These are phyloP conservation scores for Syndactyla subalaris DNA, from an alignment of 2,797 vertebrate genomes.

Conservation along the genomic window DNA sequence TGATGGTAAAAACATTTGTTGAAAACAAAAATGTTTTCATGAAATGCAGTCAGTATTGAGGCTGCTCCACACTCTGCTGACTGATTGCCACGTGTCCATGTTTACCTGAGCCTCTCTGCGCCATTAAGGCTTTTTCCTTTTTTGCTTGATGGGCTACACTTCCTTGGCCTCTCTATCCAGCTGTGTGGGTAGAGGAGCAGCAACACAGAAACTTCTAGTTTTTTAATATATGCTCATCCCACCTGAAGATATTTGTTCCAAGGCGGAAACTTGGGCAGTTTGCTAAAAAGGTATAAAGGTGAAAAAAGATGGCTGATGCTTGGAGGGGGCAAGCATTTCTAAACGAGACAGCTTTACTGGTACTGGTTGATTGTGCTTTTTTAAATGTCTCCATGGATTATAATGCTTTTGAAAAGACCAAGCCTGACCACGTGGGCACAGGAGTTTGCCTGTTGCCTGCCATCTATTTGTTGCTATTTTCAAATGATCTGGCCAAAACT, in stretches of 20 bases:
- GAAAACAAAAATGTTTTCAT: background rate
- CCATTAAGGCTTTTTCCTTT: background rate
- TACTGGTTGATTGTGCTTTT: background rate
- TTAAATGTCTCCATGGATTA: background rate
- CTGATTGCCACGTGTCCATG: rapidly evolving
- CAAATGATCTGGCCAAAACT: background rate
- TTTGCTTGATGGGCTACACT: background rate
- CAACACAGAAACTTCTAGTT: background rate
- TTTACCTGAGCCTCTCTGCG: background rate
- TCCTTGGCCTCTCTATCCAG: background rate
- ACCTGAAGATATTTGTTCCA: background rate
- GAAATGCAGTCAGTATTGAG: background rate
- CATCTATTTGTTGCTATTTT: background rate
- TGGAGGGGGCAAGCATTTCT: background rate
- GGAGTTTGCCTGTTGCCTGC: background rate
- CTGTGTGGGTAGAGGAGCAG: background rate
- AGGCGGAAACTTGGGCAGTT: background rate
- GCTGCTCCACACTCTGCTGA: background rate
- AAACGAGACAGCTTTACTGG: background rate
- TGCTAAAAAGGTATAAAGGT: background rate
- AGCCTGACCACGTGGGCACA: background rate
- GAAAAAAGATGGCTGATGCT: background rate
- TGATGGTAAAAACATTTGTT: background rate
- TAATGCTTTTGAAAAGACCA: background rate
- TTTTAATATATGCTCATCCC: background rate